phyloP scores from a whole-genome alignment of 2,888 invertebrate species.

The Dascillus cervinus region DNA sequence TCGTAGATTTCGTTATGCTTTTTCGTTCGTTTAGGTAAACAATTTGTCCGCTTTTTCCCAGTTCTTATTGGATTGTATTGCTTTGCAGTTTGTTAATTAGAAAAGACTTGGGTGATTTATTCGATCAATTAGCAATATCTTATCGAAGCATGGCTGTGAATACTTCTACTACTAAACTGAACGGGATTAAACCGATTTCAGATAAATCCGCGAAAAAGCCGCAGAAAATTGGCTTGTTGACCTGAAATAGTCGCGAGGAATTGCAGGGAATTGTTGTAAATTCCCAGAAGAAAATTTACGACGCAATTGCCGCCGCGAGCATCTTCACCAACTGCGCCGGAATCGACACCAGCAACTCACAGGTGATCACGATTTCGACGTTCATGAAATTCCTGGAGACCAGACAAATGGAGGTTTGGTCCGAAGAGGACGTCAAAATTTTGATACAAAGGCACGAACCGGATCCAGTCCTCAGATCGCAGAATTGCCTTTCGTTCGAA shows the following conservation, averaged over 20 bases:
- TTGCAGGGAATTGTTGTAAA: conserved; percentile 64
- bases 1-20: conserved; percentile 84
- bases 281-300: conserved; percentile 79
- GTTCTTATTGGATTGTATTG: too few relatives aligned
- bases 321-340: conserved; percentile 72
- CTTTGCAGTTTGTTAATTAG: conserved; percentile 66
- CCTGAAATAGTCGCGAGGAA: conserved; percentile 75
- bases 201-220: conserved; percentile 46
- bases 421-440: conserved; percentile 69
- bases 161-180: conserved; percentile 41
- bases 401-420: conserved; percentile 76
- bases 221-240: conserved; percentile 62
- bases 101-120: conserved; percentile 81
- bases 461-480: conserved; percentile 65
- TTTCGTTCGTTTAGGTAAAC: conserved; percentile 79
- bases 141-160: conserved; percentile 58
- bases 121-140: conserved; percentile 73
- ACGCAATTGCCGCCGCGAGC: conserved; percentile 83
- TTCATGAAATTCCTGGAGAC: conserved; percentile 83
- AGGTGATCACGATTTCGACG: conserved; percentile 70
- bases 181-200: conserved; percentile 42
- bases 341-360: conserved; percentile 54
- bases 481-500: conserved; percentile 82
- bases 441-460: conserved; percentile 81
- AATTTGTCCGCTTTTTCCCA: conserved; percentile 1